Conservation (phyloP, 1,140 invertebrate genomes). For the Listronotus oregonensis region DNA sequence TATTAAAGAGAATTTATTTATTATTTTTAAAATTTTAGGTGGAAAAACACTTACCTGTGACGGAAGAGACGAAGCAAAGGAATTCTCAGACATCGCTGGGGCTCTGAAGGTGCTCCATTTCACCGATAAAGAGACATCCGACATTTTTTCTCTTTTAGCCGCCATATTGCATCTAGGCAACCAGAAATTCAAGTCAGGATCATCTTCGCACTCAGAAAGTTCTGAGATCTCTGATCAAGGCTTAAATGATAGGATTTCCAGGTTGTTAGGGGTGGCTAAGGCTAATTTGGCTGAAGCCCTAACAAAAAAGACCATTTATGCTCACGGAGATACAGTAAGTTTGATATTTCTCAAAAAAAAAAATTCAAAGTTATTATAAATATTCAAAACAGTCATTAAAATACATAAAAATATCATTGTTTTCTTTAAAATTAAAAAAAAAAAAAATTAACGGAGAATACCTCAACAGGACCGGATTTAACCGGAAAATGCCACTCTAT, state of each 20-base stretch:
- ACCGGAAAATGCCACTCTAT: too few species aligned
- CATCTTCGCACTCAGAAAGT: slow-evolving; percentile 78
- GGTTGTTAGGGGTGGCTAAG: slow-evolving; percentile 72
- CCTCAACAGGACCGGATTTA: too few species aligned
- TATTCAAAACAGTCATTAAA: too few species aligned
- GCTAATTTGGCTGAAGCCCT: slow-evolving; percentile 76
- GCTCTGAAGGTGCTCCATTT: slow-evolving; percentile 94
- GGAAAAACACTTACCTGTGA: slow-evolving; percentile 67
- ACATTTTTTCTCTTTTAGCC: slow-evolving; percentile 82
- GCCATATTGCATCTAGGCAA: slow-evolving; percentile 90
- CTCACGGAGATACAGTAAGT: slow-evolving; percentile 72
- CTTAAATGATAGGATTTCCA: slow-evolving; percentile 69
- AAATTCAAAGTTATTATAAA: too few species aligned
- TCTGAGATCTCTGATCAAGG: slow-evolving; percentile 74
- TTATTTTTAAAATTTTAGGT: too few species aligned
- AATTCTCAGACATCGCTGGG: slow-evolving; percentile 85
- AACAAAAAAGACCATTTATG: slow-evolving; percentile 85
- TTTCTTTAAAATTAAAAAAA: too few species aligned
- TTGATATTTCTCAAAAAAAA: slow-evolving; percentile 53
- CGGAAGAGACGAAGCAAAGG: slow-evolving; percentile 79
- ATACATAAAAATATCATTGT: too few species aligned
- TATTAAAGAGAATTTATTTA: too few species aligned
- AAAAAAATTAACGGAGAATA: too few species aligned
- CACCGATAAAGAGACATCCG: slow-evolving; percentile 78
- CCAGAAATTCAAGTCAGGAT: slow-evolving; percentile 79